phyloP scores from a whole-genome alignment of 2,113 vertebrate genomes.

The Phalacrocorax aristotelis region DNA sequence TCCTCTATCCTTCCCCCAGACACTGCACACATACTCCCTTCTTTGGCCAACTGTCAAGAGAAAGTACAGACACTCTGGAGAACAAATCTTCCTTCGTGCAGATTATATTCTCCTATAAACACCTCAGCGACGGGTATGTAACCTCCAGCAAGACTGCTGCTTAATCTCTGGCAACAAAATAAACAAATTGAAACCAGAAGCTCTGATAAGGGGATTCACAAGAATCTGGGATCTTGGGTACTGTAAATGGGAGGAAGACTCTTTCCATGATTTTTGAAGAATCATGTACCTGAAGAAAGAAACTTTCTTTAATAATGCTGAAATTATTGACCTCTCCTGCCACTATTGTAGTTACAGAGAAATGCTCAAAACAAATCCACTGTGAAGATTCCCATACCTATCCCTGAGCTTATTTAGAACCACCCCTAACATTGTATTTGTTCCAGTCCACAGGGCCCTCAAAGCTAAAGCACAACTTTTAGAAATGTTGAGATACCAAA shows the following conservation, averaged over 20 bases:
- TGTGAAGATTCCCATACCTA: background rate
- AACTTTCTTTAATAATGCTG: background rate
- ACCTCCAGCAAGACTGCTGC: conserved; percentile 1
- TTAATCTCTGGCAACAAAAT: background rate
- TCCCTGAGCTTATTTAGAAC: background rate
- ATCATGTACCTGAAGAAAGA: background rate
- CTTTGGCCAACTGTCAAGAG: conserved; percentile 20
- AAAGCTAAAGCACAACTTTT: background rate
- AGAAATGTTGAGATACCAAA: background rate
- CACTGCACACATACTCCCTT: background rate
- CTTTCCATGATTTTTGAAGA: background rate
- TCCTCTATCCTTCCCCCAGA: background rate
- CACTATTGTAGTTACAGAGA: background rate
- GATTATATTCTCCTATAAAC: conserved; percentile 22
- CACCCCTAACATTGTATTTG: accelerated
- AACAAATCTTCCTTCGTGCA: background rate
- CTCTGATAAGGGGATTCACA: background rate
- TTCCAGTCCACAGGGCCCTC: background rate
- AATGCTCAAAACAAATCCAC: background rate
- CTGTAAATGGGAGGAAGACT: background rate
- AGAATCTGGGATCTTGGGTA: background rate
- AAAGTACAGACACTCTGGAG: conserved; percentile 20
- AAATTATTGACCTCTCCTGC: background rate
- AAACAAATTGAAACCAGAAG: background rate
- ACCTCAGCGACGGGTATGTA: background rate